These are phyloP conservation scores for Patella pellucida DNA, from an alignment of 2,888 invertebrate species.

Conservation along the genomic window DNA sequence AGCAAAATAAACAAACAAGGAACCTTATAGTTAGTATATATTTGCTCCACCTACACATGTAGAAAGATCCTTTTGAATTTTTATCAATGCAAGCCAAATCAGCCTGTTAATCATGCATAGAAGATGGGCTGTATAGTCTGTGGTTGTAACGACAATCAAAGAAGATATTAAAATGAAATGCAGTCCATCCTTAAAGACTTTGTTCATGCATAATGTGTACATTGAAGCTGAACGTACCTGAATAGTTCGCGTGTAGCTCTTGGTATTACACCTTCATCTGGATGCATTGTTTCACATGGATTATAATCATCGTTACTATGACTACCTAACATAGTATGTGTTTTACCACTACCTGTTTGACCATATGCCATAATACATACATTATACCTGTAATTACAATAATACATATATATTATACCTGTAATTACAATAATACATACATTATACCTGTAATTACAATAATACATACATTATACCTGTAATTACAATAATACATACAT, in stretches of 20 bases:
- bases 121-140: background rate
- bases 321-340: conserved; percentile 65
- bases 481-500: conserved; percentile 5
- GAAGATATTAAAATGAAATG: background rate
- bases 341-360: conserved; percentile 66
- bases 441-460: conserved; percentile 58
- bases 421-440: no score
- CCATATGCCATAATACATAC: conserved; percentile 68
- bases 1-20: no score
- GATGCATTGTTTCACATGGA: conserved; percentile 54
- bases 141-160: background rate
- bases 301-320: conserved; percentile 62
- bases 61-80: no score
- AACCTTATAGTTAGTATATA: no score
- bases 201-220: background rate
- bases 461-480: conserved; percentile 64
- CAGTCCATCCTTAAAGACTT: background rate
- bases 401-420: background rate
- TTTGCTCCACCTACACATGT: no score
- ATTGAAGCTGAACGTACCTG: conserved; percentile 41
- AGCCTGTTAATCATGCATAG: no score
- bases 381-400: conserved; percentile 53
- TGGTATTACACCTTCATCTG: conserved; percentile 64
- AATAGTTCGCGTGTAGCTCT: conserved; percentile 63
- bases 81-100: no score